These are phyloP conservation scores for Cynocephalus volans DNA, from an alignment of 2,113 vertebrate genomes.

Conservation along the genomic window DNA sequence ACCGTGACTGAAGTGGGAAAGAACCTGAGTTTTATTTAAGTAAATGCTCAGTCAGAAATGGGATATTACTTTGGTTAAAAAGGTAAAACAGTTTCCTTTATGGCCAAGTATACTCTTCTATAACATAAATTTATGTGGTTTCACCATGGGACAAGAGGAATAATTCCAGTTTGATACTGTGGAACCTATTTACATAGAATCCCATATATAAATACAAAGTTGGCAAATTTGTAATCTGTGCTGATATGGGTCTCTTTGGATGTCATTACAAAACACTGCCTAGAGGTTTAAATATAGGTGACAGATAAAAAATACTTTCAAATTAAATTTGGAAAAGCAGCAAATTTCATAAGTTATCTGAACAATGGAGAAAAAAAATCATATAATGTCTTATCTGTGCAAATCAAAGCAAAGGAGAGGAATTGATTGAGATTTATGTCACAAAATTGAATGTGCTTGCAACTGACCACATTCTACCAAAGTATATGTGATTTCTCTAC, in stretches of 20 bases:
- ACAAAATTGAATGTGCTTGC: conserved; percentile 4
- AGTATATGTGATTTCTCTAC: not conserved
- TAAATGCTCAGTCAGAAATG: not conserved
- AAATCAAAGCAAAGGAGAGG: not conserved
- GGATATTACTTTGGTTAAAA: not conserved
- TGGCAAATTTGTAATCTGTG: not conserved
- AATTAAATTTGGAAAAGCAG: conserved; percentile 55
- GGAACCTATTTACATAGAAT: not conserved
- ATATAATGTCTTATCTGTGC: not conserved
- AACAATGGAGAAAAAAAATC: conserved; percentile 1
- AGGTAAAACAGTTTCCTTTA: not conserved
- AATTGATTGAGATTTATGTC: not conserved
- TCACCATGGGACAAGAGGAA: not conserved
- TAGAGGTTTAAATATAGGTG: conserved; percentile 6
- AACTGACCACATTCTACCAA: not conserved
- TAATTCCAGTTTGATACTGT: not conserved
- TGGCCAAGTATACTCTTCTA: not conserved
- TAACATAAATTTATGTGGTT: not conserved
- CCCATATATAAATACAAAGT: not conserved
- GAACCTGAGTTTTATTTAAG: not conserved
- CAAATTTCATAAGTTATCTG: conserved; percentile 3
- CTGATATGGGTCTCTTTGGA: not conserved
- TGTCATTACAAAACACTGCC: not conserved
- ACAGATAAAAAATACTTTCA: conserved; percentile 36
- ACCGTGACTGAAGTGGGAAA: not conserved